Evolutionary conservation across 2,797 vertebrate species (phyloP).

Genomic region (Momotus momota): DNA sequence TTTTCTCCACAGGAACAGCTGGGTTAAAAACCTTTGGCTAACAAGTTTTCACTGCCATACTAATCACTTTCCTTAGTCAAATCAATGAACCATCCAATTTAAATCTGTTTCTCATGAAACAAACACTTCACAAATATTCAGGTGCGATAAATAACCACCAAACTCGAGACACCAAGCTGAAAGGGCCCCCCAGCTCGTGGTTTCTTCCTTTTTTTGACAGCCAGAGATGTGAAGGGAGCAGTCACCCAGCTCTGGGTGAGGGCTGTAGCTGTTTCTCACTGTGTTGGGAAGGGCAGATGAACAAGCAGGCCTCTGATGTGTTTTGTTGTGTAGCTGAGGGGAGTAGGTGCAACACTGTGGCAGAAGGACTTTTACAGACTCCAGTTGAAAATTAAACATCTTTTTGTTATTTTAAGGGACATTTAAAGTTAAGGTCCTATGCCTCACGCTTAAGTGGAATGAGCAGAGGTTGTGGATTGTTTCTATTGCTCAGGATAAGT

Average conservation of each 20-base stretch:
- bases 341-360: background rate
- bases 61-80: conserved; percentile 40
- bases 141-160: background rate
- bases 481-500: background rate
- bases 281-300: background rate
- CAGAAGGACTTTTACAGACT: conserved; percentile 13
- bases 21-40: conserved; percentile 57
- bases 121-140: background rate
- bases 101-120: conserved; percentile 39
- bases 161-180: background rate
- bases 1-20: background rate
- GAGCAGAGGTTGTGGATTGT: background rate
- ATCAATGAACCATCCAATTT: conserved; percentile 19
- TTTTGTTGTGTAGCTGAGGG: background rate
- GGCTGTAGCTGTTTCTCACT: background rate
- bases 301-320: background rate
- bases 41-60: background rate
- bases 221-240: background rate
- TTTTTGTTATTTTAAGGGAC: conserved; percentile 5
- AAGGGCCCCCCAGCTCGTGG: background rate
- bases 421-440: background rate
- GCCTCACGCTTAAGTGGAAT: background rate
- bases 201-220: background rate
- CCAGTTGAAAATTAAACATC: background rate
- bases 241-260: background rate